Conservation (phyloP, 2,113 vertebrate genomes). For the Heterocephalus glaber region DNA sequence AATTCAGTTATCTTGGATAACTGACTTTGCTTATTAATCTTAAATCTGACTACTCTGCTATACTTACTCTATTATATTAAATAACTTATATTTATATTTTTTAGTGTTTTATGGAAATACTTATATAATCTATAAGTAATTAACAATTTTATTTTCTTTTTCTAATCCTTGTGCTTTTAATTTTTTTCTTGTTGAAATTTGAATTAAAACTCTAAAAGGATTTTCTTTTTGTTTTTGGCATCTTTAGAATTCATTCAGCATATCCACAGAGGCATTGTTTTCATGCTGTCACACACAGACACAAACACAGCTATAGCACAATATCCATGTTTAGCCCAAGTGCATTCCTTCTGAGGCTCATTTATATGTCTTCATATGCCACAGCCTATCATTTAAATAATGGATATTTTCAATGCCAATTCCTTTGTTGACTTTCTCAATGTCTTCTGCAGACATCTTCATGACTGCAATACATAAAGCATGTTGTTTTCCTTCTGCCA, state of each 20-base stretch:
- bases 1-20: conserved; percentile 15
- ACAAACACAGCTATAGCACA: conserved; percentile 86
- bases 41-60: conserved; percentile 17
- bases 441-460: too few species aligned
- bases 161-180: not conserved
- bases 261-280: conserved; percentile 85
- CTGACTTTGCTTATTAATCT: conserved; percentile 42
- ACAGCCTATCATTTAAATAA: conserved; percentile 98
- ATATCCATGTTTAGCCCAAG: too few species aligned
- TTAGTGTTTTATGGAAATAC: conserved; percentile 24
- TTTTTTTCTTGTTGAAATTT: conserved; percentile 42
- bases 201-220: conserved; percentile 44
- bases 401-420: conserved; percentile 98
- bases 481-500: too few species aligned
- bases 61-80: conserved; percentile 17
- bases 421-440: conserved; percentile 98
- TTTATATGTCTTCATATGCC: conserved; percentile 99
- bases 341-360: conserved; percentile 87
- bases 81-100: conserved; percentile 2
- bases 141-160: conserved; percentile 52
- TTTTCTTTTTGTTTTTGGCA: too few species aligned
- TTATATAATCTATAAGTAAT: conserved; percentile 32
- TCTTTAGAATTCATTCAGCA: conserved; percentile 87
- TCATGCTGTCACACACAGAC: conserved; percentile 86
- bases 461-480: too few species aligned